Conservation (phyloP, 2,113 vertebrate species). For the Macquaria australasica region DNA sequence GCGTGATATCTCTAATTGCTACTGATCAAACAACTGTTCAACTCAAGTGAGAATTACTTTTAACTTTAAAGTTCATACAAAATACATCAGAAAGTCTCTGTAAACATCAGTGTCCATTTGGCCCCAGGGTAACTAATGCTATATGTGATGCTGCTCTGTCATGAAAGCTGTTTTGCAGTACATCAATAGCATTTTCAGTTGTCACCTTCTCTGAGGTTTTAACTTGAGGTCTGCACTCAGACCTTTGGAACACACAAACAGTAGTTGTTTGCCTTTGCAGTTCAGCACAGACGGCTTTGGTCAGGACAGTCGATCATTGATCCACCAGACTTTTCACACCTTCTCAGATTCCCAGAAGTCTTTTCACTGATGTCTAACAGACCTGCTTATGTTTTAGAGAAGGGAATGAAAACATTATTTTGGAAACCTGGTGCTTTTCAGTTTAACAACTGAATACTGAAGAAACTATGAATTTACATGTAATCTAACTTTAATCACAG, state of each 20-base stretch:
- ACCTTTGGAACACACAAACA: constrained; percentile 41
- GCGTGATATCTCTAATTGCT: neutral
- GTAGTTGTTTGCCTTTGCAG: constrained; percentile 50
- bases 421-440: constrained; percentile 7
- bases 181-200: constrained; percentile 22
- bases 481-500: neutral
- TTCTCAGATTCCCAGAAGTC: constrained; percentile 67
- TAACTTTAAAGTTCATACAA: constrained; percentile 5
- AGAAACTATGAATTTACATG: neutral
- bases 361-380: constrained; percentile 55
- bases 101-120: constrained; percentile 14
- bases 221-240: constrained; percentile 6
- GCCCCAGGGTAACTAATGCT: constrained; percentile 8
- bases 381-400: constrained; percentile 39
- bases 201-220: constrained; percentile 4
- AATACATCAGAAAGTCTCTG: constrained; percentile 1
- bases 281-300: constrained; percentile 24
- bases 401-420: constrained; percentile 21
- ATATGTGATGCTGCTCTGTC: constrained; percentile 1
- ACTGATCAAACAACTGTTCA: neutral
- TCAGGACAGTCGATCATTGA: constrained; percentile 68
- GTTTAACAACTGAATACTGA: constrained; percentile 16
- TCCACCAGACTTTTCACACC: constrained; percentile 68
- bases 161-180: constrained; percentile 5
- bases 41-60: constrained; percentile 15